Conservation (phyloP, 2,888 invertebrate species). For the Parnassius apollo region DNA sequence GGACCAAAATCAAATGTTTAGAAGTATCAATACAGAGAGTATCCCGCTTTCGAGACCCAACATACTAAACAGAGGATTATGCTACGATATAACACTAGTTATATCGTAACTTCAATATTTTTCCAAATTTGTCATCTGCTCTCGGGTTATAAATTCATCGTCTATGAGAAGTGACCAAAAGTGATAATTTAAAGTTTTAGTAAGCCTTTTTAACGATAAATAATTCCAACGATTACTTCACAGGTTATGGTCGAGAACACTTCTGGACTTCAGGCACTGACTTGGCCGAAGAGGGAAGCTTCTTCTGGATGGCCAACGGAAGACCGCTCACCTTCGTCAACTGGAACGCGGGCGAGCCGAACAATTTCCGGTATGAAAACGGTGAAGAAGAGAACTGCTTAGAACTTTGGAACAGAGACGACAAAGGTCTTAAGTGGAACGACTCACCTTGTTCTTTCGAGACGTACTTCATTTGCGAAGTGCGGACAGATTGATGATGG, state of each 20-base stretch:
- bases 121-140: too few species aligned
- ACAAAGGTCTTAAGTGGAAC: constrained; percentile 95
- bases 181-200: too few species aligned
- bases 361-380: constrained; percentile 96
- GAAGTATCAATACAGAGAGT: too few species aligned
- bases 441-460: constrained; percentile 96
- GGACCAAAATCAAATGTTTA: too few species aligned
- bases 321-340: constrained; percentile 94
- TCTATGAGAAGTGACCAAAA: too few species aligned
- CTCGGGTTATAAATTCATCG: too few species aligned
- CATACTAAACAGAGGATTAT: too few species aligned
- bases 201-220: too few species aligned
- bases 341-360: constrained; percentile 96
- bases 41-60: too few species aligned
- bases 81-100: too few species aligned
- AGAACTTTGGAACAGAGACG: constrained; percentile 95
- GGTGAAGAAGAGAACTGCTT: constrained; percentile 96
- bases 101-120: too few species aligned
- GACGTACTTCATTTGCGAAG: constrained; percentile 95
- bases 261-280: constrained; percentile 97
- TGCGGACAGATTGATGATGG: constrained; percentile 77
- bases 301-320: constrained; percentile 97
- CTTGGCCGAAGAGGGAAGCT: constrained; percentile 93
- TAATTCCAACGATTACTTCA: constrained; percentile 35
- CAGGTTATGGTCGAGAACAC: constrained; percentile 93